Evolutionary conservation across 2,113 vertebrate species (phyloP).

Genomic region (Mesembrinibis cayennensis): DNA sequence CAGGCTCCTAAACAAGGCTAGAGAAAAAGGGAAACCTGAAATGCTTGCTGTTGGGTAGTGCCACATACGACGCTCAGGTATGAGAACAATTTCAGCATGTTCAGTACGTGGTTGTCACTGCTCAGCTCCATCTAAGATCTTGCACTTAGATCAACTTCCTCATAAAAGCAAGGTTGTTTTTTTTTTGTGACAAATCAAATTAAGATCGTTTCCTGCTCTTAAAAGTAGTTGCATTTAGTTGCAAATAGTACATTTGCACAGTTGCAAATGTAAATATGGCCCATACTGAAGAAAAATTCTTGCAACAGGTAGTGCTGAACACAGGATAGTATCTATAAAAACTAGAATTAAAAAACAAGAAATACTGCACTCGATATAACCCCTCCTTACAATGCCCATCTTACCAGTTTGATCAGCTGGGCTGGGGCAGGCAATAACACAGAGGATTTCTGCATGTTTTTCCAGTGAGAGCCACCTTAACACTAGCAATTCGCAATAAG

Average conservation of each 20-base stretch:
- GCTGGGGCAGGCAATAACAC: not conserved
- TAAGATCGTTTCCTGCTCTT: slow-evolving; percentile 3
- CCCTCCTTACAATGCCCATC: not conserved
- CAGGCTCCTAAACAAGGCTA: not conserved
- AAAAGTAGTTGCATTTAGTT: too few relatives aligned
- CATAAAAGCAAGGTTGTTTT: not conserved
- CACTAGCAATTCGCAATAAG: not conserved
- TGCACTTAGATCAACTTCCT: not conserved
- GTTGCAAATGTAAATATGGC: not conserved
- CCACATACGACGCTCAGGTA: rapidly evolving
- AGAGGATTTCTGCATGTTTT: not conserved
- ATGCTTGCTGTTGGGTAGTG: not conserved
- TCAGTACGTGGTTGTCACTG: not conserved
- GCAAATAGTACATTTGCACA: too few relatives aligned
- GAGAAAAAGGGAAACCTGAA: not conserved
- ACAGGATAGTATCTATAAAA: not conserved
- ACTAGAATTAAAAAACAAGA: not conserved
- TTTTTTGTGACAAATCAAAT: not conserved
- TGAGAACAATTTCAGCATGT: not conserved
- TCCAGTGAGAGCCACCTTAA: not conserved
- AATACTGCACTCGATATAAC: not conserved
- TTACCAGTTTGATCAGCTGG: not conserved
- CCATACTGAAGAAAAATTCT: not conserved
- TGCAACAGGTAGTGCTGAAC: not conserved
- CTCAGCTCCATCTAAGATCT: not conserved